Conservation (phyloP, 35 echinoderm and acorn worm genomes). For the Ophioderma brevispina region DNA sequence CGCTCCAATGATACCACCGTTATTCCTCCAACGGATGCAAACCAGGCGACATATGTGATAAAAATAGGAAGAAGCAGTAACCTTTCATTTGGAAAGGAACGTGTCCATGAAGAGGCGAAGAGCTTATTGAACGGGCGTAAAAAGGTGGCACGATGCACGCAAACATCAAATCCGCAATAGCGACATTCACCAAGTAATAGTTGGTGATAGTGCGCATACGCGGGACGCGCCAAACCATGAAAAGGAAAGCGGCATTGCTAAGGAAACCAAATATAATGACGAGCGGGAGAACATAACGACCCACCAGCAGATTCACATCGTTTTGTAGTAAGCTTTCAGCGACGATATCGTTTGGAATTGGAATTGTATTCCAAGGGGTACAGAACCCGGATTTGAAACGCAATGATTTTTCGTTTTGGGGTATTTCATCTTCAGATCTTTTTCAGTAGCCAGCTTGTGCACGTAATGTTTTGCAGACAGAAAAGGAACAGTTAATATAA, state of each 20-base stretch:
- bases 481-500: too few relatives aligned
- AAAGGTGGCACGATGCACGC: neutral
- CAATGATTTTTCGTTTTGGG: too few relatives aligned
- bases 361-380: neutral
- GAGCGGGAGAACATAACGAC: neutral
- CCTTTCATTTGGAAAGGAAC: neutral
- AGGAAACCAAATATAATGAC: neutral
- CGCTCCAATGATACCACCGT: neutral
- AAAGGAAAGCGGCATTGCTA: neutral
- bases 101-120: neutral
- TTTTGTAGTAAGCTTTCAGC: neutral
- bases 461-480: too few relatives aligned
- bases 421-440: too few relatives aligned
- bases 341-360: neutral
- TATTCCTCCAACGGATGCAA: neutral
- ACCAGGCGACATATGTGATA: neutral
- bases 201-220: constrained; percentile 10
- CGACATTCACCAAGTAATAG: constrained; percentile 15
- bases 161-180: neutral
- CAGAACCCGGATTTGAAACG: too few relatives aligned
- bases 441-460: too few relatives aligned
- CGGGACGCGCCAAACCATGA: neutral
- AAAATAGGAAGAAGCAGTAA: neutral
- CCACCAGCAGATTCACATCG: neutral
- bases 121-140: neutral